phyloP scores from a whole-genome alignment of 1,140 invertebrate genomes.

The Cydia pomonella region DNA sequence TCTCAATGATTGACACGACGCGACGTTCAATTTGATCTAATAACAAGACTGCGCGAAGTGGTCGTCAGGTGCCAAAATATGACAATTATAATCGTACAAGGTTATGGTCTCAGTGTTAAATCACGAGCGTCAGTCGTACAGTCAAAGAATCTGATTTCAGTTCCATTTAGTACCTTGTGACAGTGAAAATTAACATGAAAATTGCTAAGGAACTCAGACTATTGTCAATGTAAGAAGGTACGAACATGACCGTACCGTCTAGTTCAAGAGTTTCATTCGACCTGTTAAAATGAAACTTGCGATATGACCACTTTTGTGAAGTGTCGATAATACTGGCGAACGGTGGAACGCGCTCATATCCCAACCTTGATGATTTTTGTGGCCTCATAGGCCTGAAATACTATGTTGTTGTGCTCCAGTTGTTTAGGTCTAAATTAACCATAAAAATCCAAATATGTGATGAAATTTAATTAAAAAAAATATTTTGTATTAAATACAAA shows the following conservation, averaged over 20 bases:
- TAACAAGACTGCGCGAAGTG: not conserved
- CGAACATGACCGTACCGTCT: no score
- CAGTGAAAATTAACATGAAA: no score
- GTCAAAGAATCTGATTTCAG: no score
- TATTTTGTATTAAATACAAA: no score
- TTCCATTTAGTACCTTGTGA: no score
- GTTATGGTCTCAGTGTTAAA: not conserved
- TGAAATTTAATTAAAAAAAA: no score
- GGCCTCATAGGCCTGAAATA: not conserved
- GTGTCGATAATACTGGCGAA: not conserved
- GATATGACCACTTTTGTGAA: not conserved
- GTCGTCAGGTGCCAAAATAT: not conserved
- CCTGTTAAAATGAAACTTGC: not conserved
- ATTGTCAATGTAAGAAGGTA: no score
- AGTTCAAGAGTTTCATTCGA: no score
- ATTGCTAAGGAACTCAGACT: no score
- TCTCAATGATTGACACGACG: not conserved
- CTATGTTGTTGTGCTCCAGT: no score
- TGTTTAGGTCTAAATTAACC: no score
- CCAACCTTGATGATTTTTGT: not conserved
- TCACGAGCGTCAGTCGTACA: not conserved
- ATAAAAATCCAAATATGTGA: no score
- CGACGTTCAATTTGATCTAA: not conserved
- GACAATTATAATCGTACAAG: conserved; percentile 4
- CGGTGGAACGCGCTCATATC: not conserved